Conservation (phyloP, 1,140 invertebrate genomes). For the Lucilia cuprina region DNA sequence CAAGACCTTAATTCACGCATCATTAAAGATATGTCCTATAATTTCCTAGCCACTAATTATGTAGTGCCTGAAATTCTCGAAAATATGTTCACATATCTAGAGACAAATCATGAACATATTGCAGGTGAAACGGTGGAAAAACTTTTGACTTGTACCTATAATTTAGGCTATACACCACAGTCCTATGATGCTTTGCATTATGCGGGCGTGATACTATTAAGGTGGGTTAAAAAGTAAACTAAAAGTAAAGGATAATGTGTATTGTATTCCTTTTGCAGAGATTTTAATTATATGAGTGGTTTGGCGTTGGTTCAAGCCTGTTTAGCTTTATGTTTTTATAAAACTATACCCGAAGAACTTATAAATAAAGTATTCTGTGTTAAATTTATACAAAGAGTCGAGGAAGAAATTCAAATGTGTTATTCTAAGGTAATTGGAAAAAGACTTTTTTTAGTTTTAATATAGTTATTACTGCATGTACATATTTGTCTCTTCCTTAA, state of each 20-base stretch:
- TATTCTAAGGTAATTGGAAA: constrained; percentile 62
- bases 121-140: constrained; percentile 64
- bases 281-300: constrained; percentile 64
- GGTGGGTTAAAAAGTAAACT: constrained; percentile 38
- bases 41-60: constrained; percentile 55
- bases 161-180: constrained; percentile 63
- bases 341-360: constrained; percentile 62
- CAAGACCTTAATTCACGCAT: constrained; percentile 60
- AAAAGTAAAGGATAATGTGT: background rate
- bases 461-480: constrained; percentile 23
- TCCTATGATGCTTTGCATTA: constrained; percentile 55
- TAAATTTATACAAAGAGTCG: constrained; percentile 66
- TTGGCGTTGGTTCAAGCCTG: constrained; percentile 63
- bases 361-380: constrained; percentile 66
- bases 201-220: constrained; percentile 45
- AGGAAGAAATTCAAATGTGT: constrained; percentile 65
- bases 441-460: constrained; percentile 24
- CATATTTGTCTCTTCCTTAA: constrained; percentile 42
- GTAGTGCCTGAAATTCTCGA: constrained; percentile 63
- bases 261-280: constrained; percentile 49
- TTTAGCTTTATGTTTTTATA: constrained; percentile 64
- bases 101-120: constrained; percentile 56
- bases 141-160: constrained; percentile 63
- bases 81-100: constrained; percentile 62
- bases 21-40: constrained; percentile 60